phyloP scores from a whole-genome alignment of 2,113 vertebrate species.

The Oryzias javanicus region DNA sequence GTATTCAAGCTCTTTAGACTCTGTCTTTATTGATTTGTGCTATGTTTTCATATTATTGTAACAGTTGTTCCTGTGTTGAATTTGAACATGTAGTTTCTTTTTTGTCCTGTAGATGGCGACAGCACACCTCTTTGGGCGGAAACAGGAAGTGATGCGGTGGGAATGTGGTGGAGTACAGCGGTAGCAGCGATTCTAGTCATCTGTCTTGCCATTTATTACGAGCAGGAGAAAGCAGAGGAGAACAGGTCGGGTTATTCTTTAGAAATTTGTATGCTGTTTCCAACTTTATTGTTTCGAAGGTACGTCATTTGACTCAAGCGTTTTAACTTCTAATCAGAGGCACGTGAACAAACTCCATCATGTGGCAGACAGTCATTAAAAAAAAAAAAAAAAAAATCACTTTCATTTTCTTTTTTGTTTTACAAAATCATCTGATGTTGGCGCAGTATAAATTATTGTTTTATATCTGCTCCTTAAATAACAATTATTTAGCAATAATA shows the following conservation, averaged over 20 bases:
- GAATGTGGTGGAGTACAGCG: neutral
- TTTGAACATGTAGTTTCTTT: too few relatives aligned
- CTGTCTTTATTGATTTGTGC: too few relatives aligned
- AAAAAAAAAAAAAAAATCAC: too few relatives aligned
- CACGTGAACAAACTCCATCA: neutral
- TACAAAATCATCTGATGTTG: too few relatives aligned
- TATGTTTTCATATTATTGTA: too few relatives aligned
- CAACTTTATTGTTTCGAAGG: slow-evolving; percentile 25
- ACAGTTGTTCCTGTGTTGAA: too few relatives aligned
- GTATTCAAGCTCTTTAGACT: too few relatives aligned
- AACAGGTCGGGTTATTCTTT: slow-evolving; percentile 4
- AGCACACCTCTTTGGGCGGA: neutral
- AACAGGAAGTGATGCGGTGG: neutral
- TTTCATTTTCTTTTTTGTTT: too few relatives aligned
- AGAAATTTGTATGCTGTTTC: slow-evolving; percentile 29
- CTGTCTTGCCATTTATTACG: neutral
- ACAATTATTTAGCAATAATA: too few relatives aligned
- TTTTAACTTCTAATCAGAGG: neutral
- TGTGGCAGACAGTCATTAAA: too few relatives aligned
- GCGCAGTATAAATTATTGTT: too few relatives aligned
- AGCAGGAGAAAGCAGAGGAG: neutral
- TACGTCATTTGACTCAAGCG: slow-evolving; percentile 1
- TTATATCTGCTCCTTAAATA: too few relatives aligned
- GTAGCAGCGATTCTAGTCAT: neutral
- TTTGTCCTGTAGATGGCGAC: neutral